Percentiles rank a stretch among this genome's conserved stretches.
Conservation (phyloP, 1,140 invertebrate species). For the Polypedilum vanderplanki region DNA sequence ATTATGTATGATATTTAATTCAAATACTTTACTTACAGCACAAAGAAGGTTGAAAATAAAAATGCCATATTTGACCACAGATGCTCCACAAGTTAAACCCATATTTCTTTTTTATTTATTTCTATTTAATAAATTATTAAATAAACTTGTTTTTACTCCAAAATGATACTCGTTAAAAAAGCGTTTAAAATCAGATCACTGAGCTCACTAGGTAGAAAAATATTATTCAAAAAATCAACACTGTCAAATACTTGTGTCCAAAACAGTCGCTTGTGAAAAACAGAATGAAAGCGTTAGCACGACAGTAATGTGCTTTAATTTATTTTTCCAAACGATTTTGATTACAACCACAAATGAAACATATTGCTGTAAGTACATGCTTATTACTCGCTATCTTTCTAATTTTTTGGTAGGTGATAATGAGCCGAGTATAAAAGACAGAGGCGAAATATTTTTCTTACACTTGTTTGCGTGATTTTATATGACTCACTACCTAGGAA, state of each 20-base stretch:
- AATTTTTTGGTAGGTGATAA: no score
- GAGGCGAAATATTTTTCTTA: no score
- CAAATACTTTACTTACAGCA: constrained; percentile 57
- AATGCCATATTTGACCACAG: constrained; percentile 74
- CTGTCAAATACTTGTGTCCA: neutral
- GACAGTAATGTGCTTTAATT: neutral
- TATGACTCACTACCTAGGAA: no score
- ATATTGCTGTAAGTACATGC: no score
- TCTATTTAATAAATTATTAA: neutral
- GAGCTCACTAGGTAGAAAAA: neutral
- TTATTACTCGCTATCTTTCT: no score
- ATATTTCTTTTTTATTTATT: neutral
- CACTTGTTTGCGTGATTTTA: no score
- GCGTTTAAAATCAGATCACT: neutral
- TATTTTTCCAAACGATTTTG: neutral
- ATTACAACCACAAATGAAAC: no score
- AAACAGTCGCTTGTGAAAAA: neutral
- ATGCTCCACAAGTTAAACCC: constrained; percentile 52
- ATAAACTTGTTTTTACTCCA: neutral
- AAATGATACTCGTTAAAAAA: neutral
- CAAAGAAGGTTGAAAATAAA: constrained; percentile 79
- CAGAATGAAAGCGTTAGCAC: constrained; percentile 1
- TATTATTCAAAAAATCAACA: neutral
- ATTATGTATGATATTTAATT: no score
- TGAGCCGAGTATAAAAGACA: no score